Conservation (phyloP, 2,888 invertebrate genomes). For the Lasioglossum marginatum region DNA sequence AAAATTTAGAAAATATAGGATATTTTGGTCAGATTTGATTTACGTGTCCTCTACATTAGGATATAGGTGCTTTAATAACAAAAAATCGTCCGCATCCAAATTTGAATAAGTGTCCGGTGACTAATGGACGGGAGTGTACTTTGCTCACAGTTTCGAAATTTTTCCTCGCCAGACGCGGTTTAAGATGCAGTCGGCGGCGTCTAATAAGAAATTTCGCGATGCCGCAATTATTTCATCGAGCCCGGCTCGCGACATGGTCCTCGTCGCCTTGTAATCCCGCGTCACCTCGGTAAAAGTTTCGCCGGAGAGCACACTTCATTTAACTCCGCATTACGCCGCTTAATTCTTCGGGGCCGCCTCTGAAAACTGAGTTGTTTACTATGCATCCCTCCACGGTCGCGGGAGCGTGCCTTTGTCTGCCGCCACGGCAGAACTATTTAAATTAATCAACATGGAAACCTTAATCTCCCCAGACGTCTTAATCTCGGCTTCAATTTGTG, state of each 20-base stretch:
- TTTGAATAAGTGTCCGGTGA: too few species aligned
- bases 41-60: too few species aligned
- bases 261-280: constrained; percentile 23
- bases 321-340: constrained; percentile 57
- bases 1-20: too few species aligned
- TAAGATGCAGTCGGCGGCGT: background rate
- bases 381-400: constrained; percentile 55
- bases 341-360: constrained; percentile 47
- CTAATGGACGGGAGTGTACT: too few species aligned
- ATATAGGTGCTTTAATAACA: too few species aligned
- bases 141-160: background rate
- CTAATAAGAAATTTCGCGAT: constrained; percentile 20
- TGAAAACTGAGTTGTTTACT: constrained; percentile 65
- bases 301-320: constrained; percentile 51
- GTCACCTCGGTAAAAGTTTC: constrained; percentile 40
- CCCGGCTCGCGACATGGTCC: constrained; percentile 7
- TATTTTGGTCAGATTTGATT: too few species aligned
- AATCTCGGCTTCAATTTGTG: constrained; percentile 74
- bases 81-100: too few species aligned
- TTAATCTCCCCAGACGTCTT: constrained; percentile 75
- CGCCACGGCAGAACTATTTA: constrained; percentile 70
- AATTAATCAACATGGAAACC: constrained; percentile 75
- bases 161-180: background rate
- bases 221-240: constrained; percentile 34
- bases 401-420: constrained; percentile 59